phyloP scores from a whole-genome alignment of 2,113 vertebrate genomes.

The Ia io region DNA sequence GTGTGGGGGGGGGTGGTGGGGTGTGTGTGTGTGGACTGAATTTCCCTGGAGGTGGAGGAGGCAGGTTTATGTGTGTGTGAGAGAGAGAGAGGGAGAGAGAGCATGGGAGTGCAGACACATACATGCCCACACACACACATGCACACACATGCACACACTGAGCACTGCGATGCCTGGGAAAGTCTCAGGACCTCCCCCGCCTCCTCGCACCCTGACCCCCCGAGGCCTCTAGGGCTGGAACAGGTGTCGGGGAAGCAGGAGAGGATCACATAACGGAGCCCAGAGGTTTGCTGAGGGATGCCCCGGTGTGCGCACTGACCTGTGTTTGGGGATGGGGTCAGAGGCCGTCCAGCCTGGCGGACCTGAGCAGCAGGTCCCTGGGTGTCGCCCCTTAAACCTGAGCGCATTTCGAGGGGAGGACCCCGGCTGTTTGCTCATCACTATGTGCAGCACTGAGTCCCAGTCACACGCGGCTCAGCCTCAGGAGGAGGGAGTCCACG shows the following conservation, averaged over 20 bases:
- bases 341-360: background rate
- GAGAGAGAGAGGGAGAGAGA: background rate
- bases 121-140: too few species aligned
- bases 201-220: accelerated
- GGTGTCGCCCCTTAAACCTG: too few species aligned
- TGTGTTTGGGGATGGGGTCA: background rate
- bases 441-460: too few species aligned
- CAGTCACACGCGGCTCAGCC: too few species aligned
- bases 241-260: accelerated
- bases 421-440: too few species aligned
- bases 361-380: background rate
- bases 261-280: background rate
- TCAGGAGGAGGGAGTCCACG: too few species aligned
- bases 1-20: too few species aligned
- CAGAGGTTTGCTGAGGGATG: accelerated
- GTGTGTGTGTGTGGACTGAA: too few species aligned
- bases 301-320: accelerated
- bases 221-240: accelerated
- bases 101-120: too few species aligned
- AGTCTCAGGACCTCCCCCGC: background rate
- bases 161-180: background rate
- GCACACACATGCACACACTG: too few species aligned
- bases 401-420: too few species aligned
- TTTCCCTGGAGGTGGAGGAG: background rate
- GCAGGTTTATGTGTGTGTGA: too few species aligned